A percentile compares a stretch with the other conserved stretches of the same genome.
These are phyloP conservation scores for Sympetrum striolatum DNA, from an alignment of 2,888 invertebrate species.

Conservation along the genomic window DNA sequence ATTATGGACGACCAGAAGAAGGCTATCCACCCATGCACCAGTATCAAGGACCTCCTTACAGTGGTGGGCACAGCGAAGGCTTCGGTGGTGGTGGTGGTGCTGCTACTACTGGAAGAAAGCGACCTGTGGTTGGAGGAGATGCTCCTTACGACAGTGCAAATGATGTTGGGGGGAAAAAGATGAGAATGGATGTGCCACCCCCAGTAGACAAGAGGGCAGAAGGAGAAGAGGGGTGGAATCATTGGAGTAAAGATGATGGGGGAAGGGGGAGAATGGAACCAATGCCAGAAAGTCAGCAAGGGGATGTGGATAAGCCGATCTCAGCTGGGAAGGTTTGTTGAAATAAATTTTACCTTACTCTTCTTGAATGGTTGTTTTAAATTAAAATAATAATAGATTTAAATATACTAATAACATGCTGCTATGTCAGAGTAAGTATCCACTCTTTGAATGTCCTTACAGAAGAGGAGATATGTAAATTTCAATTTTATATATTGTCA, in stretches of 20 bases:
- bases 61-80: not conserved
- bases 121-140: not conserved
- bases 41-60: not conserved
- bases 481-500: no score
- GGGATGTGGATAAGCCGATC: not conserved
- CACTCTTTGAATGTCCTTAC: no score
- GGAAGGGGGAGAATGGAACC: conserved; percentile 53
- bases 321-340: not conserved
- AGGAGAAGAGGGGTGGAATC: not conserved
- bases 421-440: no score
- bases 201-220: conserved; percentile 14
- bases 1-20: not conserved
- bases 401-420: no score
- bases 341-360: no score
- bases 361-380: no score
- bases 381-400: no score
- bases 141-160: not conserved
- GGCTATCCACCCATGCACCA: not conserved
- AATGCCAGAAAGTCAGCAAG: not conserved
- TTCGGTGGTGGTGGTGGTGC: not conserved
- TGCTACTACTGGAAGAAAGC: not conserved
- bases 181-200: conserved; percentile 39
- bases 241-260: conserved; percentile 43
- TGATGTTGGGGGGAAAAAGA: conserved; percentile 10
- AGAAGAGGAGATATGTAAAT: no score